Conservation (phyloP, 2,888 invertebrate species). For the Aricia artaxerxes region DNA sequence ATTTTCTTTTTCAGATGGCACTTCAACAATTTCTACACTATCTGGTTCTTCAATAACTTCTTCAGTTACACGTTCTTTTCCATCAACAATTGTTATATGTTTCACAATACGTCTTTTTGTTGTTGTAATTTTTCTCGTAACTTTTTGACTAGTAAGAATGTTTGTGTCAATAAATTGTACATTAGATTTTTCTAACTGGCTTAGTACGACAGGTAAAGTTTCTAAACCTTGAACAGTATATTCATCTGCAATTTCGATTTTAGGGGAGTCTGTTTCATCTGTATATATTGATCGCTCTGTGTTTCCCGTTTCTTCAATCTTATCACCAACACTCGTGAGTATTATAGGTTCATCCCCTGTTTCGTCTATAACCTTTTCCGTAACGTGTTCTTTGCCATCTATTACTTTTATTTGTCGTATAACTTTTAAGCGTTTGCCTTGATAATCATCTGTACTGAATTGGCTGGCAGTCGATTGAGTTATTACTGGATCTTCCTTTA, state of each 20-base stretch:
- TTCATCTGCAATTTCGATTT: conserved; percentile 30
- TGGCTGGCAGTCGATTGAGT: conserved; percentile 20
- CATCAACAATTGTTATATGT: conserved; percentile 86
- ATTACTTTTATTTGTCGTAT: conserved; percentile 50
- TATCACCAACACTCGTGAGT: neutral
- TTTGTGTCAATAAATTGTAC: conserved; percentile 7
- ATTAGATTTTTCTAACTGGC: neutral
- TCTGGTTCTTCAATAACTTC: conserved; percentile 88
- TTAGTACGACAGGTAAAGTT: neutral
- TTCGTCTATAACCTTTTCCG: conserved; percentile 90
- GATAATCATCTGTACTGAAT: neutral
- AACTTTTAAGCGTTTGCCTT: conserved; percentile 28
- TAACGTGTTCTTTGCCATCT: conserved; percentile 90
- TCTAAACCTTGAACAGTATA: conserved; percentile 47
- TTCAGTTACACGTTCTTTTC: conserved; percentile 88
- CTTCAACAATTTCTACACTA: conserved; percentile 42
- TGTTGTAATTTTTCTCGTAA: conserved; percentile 34
- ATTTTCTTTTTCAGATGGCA: conserved; percentile 57
- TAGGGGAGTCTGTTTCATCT: conserved; percentile 21
- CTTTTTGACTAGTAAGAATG: conserved; percentile 15
- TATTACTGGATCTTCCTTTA: conserved; percentile 84
- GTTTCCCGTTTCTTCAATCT: neutral
- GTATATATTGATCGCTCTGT: conserved; percentile 14
- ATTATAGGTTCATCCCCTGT: conserved; percentile 81
- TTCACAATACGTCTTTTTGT: conserved; percentile 55